phyloP scores from a whole-genome alignment of 2,113 vertebrate species.

The Mystacornis crossleyi region DNA sequence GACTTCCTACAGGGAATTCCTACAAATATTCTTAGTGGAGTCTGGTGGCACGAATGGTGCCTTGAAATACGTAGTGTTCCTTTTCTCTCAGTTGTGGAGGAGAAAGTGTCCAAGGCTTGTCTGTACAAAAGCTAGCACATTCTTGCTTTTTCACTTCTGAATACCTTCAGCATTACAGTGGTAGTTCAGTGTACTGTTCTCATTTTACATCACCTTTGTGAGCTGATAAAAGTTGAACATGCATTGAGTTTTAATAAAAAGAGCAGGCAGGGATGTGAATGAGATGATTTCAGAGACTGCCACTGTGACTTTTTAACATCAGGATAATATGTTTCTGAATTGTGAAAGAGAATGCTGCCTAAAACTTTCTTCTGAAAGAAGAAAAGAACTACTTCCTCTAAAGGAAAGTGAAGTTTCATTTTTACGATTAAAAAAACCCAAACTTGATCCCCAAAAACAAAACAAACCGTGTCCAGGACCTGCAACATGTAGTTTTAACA shows the following conservation, averaged over 20 bases:
- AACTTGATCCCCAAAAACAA: neutral
- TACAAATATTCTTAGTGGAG: neutral
- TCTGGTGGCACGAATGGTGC: neutral
- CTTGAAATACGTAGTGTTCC: neutral
- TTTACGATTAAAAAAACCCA: neutral
- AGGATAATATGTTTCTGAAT: neutral
- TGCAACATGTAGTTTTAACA: no score
- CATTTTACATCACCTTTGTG: neutral
- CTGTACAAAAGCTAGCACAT: neutral
- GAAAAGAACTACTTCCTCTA: neutral
- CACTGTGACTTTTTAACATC: neutral
- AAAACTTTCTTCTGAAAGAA: neutral
- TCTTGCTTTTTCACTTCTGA: neutral
- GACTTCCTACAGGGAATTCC: neutral
- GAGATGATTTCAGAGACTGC: neutral
- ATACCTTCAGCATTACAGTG: neutral
- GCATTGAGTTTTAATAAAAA: neutral
- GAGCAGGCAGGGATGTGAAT: neutral
- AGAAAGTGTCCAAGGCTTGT: accelerated
- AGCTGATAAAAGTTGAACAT: neutral
- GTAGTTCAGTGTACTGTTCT: neutral
- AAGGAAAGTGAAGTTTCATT: neutral
- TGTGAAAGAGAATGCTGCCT: neutral
- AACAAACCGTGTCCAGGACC: neutral
- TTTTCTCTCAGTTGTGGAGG: neutral